Percentiles rank a stretch among this genome's conserved stretches.
Conservation (phyloP, 2,797 vertebrate genomes). For the Petrocephalus sullivani region DNA sequence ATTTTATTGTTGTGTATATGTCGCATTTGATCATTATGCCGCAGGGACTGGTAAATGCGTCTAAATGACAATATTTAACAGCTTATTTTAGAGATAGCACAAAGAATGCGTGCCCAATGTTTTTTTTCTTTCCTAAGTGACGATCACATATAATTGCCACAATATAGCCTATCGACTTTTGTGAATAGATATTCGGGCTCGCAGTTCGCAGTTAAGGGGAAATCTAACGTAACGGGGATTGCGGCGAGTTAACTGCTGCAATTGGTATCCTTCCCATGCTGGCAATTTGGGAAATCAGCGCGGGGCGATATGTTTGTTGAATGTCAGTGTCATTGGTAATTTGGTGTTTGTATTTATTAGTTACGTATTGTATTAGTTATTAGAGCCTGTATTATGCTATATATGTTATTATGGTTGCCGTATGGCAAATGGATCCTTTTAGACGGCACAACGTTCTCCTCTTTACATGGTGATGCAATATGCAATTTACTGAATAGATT, state of each 20-base stretch:
- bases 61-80: not conserved
- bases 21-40: not conserved
- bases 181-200: not conserved
- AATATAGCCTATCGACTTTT: not conserved
- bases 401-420: not conserved
- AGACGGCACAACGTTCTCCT: not conserved
- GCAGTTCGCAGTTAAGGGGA: not conserved
- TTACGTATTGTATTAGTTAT: not conserved
- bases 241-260: not conserved
- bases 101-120: not conserved
- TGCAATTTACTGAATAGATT: not conserved
- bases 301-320: not conserved
- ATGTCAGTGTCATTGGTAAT: not conserved
- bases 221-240: not conserved
- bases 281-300: not conserved
- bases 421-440: not conserved
- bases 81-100: not conserved
- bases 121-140: not conserved
- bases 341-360: not conserved
- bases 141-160: not conserved
- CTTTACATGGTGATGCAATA: not conserved
- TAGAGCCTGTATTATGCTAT: not conserved
- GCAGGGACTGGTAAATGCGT: not conserved
- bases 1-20: not conserved
- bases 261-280: not conserved